Conservation (phyloP, 35 echinoderm and acorn worm genomes). For the Stichopus chloronotus region DNA sequence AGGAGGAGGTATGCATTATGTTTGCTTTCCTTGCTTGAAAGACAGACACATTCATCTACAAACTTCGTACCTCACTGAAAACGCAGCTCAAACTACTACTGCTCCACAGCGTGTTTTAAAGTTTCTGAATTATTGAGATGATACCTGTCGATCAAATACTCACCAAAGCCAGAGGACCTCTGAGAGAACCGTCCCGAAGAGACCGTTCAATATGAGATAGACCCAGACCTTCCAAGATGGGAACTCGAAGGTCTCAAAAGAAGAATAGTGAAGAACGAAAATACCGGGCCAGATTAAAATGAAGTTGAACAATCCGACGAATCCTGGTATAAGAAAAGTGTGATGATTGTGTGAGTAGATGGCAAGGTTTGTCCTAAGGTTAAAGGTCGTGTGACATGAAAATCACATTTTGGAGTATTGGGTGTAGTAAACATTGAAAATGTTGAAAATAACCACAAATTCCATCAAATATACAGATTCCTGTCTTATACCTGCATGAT, state of each 20-base stretch:
- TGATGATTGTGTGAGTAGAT: background rate
- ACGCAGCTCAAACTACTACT: no score
- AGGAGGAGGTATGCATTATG: no score
- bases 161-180: slow-evolving; percentile 98
- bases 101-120: background rate
- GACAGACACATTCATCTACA: no score
- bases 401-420: no score
- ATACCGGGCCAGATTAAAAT: slow-evolving; percentile 96
- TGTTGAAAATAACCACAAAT: no score
- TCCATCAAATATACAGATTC: no score
- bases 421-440: no score
- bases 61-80: no score
- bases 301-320: slow-evolving; percentile 98
- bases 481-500: no score
- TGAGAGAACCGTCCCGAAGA: slow-evolving; percentile 90
- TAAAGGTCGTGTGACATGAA: no score
- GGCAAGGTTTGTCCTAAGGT: background rate
- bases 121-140: background rate
- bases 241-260: slow-evolving; percentile 84
- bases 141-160: slow-evolving; percentile 11
- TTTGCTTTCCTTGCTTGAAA: no score
- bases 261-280: slow-evolving; percentile 82
- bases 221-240: slow-evolving; percentile 80
- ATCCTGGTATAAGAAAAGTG: slow-evolving; percentile 62
- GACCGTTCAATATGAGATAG: slow-evolving; percentile 94